Evolutionary conservation across 2,113 vertebrate genomes (phyloP).

Genomic region (Casuarius casuarius): DNA sequence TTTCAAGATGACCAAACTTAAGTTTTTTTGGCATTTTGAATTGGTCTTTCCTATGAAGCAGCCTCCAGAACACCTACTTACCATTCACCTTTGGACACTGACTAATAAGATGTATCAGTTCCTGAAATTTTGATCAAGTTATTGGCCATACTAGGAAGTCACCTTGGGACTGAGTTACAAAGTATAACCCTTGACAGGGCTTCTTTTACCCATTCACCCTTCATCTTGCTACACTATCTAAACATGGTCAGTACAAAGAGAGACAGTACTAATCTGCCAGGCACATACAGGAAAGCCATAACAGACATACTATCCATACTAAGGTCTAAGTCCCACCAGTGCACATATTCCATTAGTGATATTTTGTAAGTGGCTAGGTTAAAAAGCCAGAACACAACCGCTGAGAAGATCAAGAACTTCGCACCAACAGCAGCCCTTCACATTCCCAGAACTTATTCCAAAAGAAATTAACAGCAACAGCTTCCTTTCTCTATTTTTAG

Average conservation of each 20-base stretch:
- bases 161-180: not conserved
- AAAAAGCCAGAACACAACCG: not conserved
- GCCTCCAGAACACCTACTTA: not conserved
- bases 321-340: not conserved
- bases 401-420: not conserved
- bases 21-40: not conserved
- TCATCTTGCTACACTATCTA: not conserved
- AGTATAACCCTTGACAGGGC: not conserved
- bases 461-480: not conserved
- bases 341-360: not conserved
- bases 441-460: accelerated
- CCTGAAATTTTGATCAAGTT: not conserved
- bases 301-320: not conserved
- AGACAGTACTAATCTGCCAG: not conserved
- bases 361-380: not conserved
- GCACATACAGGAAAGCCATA: not conserved
- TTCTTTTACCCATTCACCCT: not conserved
- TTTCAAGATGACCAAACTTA: not conserved
- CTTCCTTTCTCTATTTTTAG: not conserved
- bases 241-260: not conserved
- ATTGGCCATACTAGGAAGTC: not conserved
- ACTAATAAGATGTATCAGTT: not conserved
- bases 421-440: not conserved
- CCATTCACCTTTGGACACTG: accelerated
- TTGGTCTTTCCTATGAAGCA: not conserved